A percentile compares a stretch with the other conserved stretches of the same genome.
Evolutionary conservation across 2,113 vertebrate species (phyloP).

Genomic region (Corythornis vintsioides): DNA sequence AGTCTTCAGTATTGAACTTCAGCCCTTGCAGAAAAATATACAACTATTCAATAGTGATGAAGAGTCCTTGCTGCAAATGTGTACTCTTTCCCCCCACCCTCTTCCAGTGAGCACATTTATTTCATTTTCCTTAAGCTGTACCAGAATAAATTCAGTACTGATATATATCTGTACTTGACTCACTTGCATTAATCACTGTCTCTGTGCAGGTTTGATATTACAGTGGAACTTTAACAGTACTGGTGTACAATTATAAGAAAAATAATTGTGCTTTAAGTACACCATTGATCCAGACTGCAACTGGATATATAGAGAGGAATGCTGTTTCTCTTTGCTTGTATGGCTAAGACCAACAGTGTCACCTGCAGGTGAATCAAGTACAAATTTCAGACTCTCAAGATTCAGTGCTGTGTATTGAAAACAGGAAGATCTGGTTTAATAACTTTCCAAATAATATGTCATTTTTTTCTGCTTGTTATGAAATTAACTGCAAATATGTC

Average conservation of each 20-base stretch:
- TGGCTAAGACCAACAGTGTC: conserved; percentile 71
- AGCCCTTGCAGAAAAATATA: background rate
- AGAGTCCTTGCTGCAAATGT: background rate
- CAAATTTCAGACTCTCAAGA: background rate
- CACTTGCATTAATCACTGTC: conserved; percentile 46
- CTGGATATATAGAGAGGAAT: background rate
- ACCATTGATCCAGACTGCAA: conserved; percentile 36
- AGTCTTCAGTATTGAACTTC: background rate
- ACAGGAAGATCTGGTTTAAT: background rate
- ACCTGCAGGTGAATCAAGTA: conserved; percentile 69
- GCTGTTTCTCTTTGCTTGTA: background rate
- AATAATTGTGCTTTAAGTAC: conserved; percentile 34
- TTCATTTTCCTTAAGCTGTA: conserved; percentile 38
- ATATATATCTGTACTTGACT: background rate
- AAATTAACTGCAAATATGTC: background rate
- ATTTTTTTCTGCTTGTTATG: background rate
- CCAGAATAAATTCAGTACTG: conserved; percentile 14
- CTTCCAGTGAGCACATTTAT: background rate
- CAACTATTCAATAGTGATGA: background rate
- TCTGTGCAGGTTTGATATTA: conserved; percentile 16
- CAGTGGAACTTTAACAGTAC: background rate
- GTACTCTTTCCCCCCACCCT: background rate
- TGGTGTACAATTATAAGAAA: background rate
- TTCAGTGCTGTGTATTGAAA: background rate
- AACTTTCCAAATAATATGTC: background rate